Conservation (phyloP, 2,113 vertebrate species). For the Leucopsar rothschildi region DNA sequence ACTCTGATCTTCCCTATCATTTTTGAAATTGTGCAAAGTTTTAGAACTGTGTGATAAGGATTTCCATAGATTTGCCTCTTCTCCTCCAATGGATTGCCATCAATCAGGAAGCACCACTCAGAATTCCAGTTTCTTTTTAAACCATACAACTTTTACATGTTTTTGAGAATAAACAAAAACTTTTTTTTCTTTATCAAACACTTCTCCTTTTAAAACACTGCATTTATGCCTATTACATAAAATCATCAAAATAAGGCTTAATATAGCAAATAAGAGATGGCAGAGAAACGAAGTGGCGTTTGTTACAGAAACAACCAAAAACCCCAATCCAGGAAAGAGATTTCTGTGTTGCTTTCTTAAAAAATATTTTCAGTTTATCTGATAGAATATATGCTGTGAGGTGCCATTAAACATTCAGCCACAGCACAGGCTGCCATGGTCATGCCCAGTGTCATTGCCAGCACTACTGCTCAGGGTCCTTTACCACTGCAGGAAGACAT, state of each 20-base stretch:
- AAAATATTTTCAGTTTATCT: not conserved
- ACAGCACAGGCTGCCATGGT: accelerated
- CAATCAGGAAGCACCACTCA: not conserved
- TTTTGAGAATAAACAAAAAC: not conserved
- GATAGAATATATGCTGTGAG: not conserved
- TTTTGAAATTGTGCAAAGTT: not conserved
- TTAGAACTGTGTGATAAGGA: not conserved
- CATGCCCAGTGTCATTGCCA: accelerated
- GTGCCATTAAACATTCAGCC: not conserved
- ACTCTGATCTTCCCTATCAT: not conserved
- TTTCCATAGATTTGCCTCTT: not conserved
- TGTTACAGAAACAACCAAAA: not conserved
- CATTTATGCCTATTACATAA: not conserved
- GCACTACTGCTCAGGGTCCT: not conserved
- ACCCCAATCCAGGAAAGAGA: not conserved
- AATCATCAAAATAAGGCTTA: not conserved
- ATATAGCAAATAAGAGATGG: not conserved
- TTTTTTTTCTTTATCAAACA: not conserved
- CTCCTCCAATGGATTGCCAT: not conserved
- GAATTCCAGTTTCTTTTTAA: not conserved
- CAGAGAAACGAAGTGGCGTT: not conserved
- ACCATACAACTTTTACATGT: not conserved
- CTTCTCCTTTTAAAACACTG: not conserved
- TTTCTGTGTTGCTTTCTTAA: not conserved
- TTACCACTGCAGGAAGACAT: not conserved